Conservation (phyloP, 2,797 vertebrate genomes). For the Neopelma chrysocephalum region DNA sequence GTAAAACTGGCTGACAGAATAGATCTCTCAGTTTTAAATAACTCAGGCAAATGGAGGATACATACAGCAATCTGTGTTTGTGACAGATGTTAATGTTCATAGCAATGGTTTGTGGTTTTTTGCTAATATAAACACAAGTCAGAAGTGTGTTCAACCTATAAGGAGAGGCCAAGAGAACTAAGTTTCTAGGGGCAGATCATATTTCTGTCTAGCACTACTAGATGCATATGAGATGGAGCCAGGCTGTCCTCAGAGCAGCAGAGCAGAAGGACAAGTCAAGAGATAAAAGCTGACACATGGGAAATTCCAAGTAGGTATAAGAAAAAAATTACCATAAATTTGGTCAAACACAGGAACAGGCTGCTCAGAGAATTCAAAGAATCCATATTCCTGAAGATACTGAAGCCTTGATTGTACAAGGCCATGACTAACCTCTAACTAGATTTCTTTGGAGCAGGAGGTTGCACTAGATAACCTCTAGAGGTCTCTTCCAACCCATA, state of each 20-base stretch:
- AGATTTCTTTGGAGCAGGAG: background rate
- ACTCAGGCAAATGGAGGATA: background rate
- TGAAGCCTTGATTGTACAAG: background rate
- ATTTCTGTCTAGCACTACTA: background rate
- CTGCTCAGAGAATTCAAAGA: background rate
- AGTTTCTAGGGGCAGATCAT: background rate
- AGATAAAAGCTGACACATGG: background rate
- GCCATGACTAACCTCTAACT: background rate
- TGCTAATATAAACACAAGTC: background rate
- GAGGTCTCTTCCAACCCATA: background rate
- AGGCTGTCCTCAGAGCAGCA: background rate
- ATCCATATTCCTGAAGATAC: background rate
- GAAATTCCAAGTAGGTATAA: background rate
- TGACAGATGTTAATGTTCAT: background rate
- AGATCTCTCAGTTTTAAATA: background rate
- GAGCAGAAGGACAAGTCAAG: background rate
- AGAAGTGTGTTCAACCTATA: background rate
- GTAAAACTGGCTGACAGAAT: background rate
- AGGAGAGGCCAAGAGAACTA: background rate
- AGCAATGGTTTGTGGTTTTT: background rate
- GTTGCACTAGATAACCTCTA: background rate
- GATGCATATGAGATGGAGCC: background rate
- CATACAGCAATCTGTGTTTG: background rate
- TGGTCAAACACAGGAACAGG: background rate
- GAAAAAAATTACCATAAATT: background rate